Evolutionary conservation across 1,140 invertebrate species (phyloP).

Genomic region (Delia radicum): DNA sequence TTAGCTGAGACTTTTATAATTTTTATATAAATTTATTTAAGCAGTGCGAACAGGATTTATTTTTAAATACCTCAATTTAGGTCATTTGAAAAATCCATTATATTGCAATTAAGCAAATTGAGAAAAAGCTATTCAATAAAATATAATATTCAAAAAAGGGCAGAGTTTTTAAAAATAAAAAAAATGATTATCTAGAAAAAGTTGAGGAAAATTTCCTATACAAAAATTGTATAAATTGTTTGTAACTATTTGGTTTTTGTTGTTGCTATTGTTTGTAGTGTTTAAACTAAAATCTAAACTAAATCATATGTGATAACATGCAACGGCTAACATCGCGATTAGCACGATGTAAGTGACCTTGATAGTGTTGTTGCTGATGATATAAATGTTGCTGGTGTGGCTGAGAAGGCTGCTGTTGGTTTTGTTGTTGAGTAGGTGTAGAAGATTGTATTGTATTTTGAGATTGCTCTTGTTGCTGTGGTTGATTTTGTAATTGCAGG

Average conservation of each 20-base stretch:
- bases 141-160: too few species aligned
- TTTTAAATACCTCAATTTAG: too few species aligned
- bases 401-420: slow-evolving; percentile 16
- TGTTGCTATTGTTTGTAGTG: background rate
- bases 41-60: too few species aligned
- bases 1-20: too few species aligned
- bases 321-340: slow-evolving; percentile 56
- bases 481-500: slow-evolving; percentile 28
- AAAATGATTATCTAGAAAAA: too few species aligned
- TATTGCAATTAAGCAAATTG: too few species aligned
- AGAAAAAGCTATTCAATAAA: too few species aligned
- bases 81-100: too few species aligned
- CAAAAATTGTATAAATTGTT: background rate
- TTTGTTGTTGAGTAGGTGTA: slow-evolving; percentile 21
- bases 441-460: slow-evolving; percentile 27
- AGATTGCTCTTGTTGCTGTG: slow-evolving; percentile 31
- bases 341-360: slow-evolving; percentile 55
- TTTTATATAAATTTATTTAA: too few species aligned
- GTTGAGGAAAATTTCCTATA: background rate
- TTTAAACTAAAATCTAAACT: slow-evolving; percentile 14
- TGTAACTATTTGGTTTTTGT: background rate
- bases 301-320: slow-evolving; percentile 55
- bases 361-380: slow-evolving; percentile 48
- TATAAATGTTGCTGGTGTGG: slow-evolving; percentile 31
- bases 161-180: too few species aligned